Evolutionary conservation across 2,797 vertebrate species (phyloP).

Genomic region (Mallotus villosus): DNA sequence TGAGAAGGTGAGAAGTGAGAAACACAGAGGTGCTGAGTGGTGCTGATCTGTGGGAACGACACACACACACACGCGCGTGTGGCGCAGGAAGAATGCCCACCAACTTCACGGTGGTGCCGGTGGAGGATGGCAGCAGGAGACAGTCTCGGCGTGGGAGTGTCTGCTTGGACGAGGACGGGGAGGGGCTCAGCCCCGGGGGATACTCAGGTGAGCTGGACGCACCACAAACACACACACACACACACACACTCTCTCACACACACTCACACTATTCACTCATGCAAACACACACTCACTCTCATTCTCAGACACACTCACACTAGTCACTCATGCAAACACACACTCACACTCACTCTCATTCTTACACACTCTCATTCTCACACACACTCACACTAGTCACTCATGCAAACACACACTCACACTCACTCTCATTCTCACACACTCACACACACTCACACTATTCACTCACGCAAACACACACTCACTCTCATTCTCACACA

Average conservation of each 20-base stretch:
- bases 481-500: background rate
- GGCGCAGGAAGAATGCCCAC: constrained; percentile 72
- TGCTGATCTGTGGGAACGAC: background rate
- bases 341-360: background rate
- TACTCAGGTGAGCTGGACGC: constrained; percentile 40
- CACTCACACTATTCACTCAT: background rate
- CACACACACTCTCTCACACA: background rate
- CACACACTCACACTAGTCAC: background rate
- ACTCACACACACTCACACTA: too few relatives aligned
- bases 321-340: background rate
- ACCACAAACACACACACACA: constrained; percentile 4
- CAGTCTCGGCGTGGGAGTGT: constrained; percentile 8
- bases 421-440: too few relatives aligned
- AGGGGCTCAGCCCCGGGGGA: constrained; percentile 15
- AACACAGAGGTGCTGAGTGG: too few relatives aligned
- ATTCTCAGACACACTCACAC: background rate
- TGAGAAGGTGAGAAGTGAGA: background rate
- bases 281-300: background rate
- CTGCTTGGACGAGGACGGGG: constrained; percentile 34
- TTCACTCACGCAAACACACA: background rate
- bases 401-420: too few relatives aligned
- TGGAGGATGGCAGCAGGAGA: constrained; percentile 65
- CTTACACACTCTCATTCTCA: background rate
- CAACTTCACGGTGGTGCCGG: constrained; percentile 81
- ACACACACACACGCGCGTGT: constrained; percentile 15